A percentile compares a stretch with the other conserved stretches of the same genome.
Evolutionary conservation across 1,140 invertebrate species (phyloP).

Genomic region (Drosophila varians): DNA sequence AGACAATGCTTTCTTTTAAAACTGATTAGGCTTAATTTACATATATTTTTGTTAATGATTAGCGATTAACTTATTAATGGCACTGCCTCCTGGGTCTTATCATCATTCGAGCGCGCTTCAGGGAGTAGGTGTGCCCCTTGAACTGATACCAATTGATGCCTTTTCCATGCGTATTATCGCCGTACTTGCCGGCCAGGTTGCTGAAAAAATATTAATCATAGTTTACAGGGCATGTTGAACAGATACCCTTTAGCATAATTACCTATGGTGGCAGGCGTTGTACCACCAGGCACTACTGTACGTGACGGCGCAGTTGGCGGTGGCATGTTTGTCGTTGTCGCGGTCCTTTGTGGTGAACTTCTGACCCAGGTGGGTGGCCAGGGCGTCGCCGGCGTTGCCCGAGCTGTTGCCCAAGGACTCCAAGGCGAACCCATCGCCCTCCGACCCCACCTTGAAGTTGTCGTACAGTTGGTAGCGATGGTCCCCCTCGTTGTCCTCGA

Average conservation of each 20-base stretch:
- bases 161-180: slow-evolving; percentile 14
- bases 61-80: not conserved
- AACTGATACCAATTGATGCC: slow-evolving; percentile 50
- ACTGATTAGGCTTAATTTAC: too few relatives aligned
- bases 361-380: slow-evolving; percentile 30
- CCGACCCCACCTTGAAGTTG: slow-evolving; percentile 29
- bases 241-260: not conserved
- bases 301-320: slow-evolving; percentile 8
- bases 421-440: slow-evolving; percentile 5
- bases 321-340: slow-evolving; percentile 20
- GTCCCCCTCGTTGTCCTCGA: slow-evolving; percentile 68
- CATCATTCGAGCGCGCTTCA: slow-evolving; percentile 51
- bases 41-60: too few relatives aligned
- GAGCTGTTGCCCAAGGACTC: slow-evolving; percentile 29
- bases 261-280: slow-evolving; percentile 46
- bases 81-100: slow-evolving; percentile 44
- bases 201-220: not conserved
- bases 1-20: not conserved
- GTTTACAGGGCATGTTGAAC: not conserved
- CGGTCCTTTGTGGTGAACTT: slow-evolving; percentile 46
- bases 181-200: slow-evolving; percentile 40
- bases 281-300: slow-evolving; percentile 51
- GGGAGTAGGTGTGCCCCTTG: slow-evolving; percentile 35
- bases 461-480: slow-evolving; percentile 17
- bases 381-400: slow-evolving; percentile 36